Conservation (phyloP, 2,888 invertebrate species). For the Parnassius apollo region DNA sequence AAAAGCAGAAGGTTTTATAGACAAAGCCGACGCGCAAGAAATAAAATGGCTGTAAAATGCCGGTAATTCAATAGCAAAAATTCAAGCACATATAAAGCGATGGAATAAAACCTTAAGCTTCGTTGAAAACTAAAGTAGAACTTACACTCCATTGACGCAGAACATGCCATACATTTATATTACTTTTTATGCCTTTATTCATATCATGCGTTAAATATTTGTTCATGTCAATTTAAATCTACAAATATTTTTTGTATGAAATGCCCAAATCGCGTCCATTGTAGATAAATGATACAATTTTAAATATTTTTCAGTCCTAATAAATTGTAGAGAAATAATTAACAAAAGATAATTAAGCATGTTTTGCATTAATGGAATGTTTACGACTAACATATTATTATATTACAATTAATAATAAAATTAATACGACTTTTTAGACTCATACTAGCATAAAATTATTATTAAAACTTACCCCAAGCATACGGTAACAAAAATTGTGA, state of each 20-base stretch:
- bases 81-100: slow-evolving; percentile 27
- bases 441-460: slow-evolving; percentile 78
- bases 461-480: slow-evolving; percentile 64
- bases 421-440: slow-evolving; percentile 76
- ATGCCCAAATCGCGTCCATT: too few species aligned
- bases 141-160: slow-evolving; percentile 70
- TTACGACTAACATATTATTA: slow-evolving; percentile 66
- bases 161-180: slow-evolving; percentile 56
- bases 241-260: too few species aligned
- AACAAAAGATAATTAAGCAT: slow-evolving; percentile 56
- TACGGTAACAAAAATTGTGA: slow-evolving; percentile 56
- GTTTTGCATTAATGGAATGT: slow-evolving; percentile 77
- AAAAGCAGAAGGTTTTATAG: slow-evolving; percentile 67
- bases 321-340: neutral
- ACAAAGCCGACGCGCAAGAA: neutral
- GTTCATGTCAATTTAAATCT: too few species aligned
- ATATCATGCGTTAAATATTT: too few species aligned
- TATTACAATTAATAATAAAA: slow-evolving; percentile 74
- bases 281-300: too few species aligned
- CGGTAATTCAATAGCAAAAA: neutral
- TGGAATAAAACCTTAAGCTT: slow-evolving; percentile 67
- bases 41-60: slow-evolving; percentile 8
- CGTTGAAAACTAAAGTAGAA: slow-evolving; percentile 62
- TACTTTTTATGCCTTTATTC: neutral
- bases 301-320: too few species aligned